Percentiles rank a stretch among this genome's conserved stretches.
phyloP scores from a whole-genome alignment of 2,113 vertebrate species.

The Microcebus ravelobensis region DNA sequence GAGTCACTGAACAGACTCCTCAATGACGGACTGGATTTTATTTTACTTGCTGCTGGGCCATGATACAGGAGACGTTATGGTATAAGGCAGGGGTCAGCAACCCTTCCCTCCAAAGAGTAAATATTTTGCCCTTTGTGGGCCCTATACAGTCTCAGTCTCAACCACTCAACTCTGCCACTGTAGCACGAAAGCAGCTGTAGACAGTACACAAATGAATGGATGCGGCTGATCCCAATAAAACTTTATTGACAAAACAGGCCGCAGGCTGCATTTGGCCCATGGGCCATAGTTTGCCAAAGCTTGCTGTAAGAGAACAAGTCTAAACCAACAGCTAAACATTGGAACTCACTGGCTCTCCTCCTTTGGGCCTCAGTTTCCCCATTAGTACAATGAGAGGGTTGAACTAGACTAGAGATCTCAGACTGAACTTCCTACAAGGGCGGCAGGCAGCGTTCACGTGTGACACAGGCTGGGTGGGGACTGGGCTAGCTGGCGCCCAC shows the following conservation, averaged over 20 bases:
- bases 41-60: background rate
- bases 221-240: background rate
- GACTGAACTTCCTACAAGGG: background rate
- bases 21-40: fast-evolving
- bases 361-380: background rate
- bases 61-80: background rate
- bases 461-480: background rate
- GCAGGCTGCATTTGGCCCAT: background rate
- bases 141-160: background rate
- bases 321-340: background rate
- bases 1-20: fast-evolving
- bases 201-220: background rate
- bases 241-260: background rate
- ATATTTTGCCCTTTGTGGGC: background rate
- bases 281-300: background rate
- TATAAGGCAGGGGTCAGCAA: background rate
- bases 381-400: background rate
- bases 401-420: background rate
- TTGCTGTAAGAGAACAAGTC: background rate
- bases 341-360: background rate
- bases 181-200: background rate
- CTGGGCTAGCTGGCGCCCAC: background rate
- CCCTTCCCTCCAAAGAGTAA: background rate
- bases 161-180: background rate
- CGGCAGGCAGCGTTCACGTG: background rate